phyloP scores from a whole-genome alignment of 2,888 invertebrate genomes.

The Napeogenes sylphis region DNA sequence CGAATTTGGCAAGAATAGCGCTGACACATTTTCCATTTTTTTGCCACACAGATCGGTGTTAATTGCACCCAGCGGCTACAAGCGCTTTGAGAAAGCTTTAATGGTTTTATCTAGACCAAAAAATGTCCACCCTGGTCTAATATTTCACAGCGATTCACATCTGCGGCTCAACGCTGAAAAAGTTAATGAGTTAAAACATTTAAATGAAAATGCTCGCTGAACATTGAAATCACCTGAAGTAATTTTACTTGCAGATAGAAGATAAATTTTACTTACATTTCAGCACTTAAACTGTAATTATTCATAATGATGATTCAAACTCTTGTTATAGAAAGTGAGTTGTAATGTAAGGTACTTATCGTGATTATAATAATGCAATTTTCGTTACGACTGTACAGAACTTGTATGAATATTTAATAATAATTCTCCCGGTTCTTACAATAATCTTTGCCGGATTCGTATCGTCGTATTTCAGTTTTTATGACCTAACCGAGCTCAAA shows the following conservation, averaged over 20 bases:
- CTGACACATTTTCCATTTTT: constrained; percentile 45
- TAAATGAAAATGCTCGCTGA: constrained; percentile 28
- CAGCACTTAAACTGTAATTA: constrained; percentile 10
- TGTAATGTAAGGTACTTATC: neutral
- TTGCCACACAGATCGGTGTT: constrained; percentile 40
- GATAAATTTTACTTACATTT: constrained; percentile 20
- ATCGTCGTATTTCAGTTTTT: constrained; percentile 23
- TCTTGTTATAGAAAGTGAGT: neutral
- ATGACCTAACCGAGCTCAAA: constrained; percentile 17
- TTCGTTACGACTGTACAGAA: neutral
- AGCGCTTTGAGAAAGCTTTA: constrained; percentile 35
- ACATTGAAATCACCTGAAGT: constrained; percentile 33
- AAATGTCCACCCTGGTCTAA: constrained; percentile 37
- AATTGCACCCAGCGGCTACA: constrained; percentile 44
- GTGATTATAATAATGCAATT: neutral
- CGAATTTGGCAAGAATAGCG: constrained; percentile 47
- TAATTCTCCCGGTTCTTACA: constrained; percentile 11
- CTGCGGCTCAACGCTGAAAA: constrained; percentile 25
- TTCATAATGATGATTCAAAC: neutral
- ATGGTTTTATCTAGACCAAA: constrained; percentile 44
- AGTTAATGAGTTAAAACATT: constrained; percentile 29
- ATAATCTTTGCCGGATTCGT: constrained; percentile 12
- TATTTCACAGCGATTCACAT: constrained; percentile 35
- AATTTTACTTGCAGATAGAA: constrained; percentile 41
- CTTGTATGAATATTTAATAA: neutral